phyloP scores from a whole-genome alignment of 2,888 invertebrate species.

The Epinotia bilunana region DNA sequence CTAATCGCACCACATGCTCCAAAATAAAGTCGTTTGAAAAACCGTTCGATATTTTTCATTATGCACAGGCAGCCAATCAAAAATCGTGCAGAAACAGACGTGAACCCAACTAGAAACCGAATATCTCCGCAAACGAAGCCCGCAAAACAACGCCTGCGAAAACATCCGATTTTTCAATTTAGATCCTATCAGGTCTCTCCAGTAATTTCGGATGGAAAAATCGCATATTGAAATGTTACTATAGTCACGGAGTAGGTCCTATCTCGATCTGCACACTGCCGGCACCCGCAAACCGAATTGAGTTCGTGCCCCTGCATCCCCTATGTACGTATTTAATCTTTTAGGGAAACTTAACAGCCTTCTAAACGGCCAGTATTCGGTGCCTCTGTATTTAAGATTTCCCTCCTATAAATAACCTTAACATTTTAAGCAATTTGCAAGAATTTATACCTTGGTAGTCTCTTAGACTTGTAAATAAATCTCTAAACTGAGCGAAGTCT shows the following conservation, averaged over 20 bases:
- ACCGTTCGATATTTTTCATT: neutral
- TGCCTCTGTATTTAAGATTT: conserved; percentile 7
- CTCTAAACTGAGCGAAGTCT: conserved; percentile 3
- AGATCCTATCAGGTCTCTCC: conserved; percentile 44
- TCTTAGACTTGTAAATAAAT: conserved; percentile 12
- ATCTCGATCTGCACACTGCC: conserved; percentile 54
- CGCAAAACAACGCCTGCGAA: conserved; percentile 30
- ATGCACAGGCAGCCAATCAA: conserved; percentile 9
- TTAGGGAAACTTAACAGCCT: conserved; percentile 29
- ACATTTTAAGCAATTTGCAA: neutral
- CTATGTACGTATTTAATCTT: conserved; percentile 44
- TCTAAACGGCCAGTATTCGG: conserved; percentile 20
- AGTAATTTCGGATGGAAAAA: conserved; percentile 47
- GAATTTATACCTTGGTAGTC: conserved; percentile 1
- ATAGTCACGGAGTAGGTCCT: conserved; percentile 46
- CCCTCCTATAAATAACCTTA: conserved; percentile 18
- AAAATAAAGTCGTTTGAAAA: neutral
- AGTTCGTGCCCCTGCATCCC: conserved; percentile 68
- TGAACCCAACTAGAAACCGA: conserved; percentile 14
- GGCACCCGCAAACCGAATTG: conserved; percentile 58
- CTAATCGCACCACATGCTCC: too few relatives aligned
- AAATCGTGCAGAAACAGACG: conserved; percentile 20
- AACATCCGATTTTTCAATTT: conserved; percentile 48
- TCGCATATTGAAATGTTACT: conserved; percentile 47
- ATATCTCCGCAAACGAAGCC: conserved; percentile 15